Evolutionary conservation across 2,113 vertebrate species (phyloP).

Genomic region (Coracopsis vasa): DNA sequence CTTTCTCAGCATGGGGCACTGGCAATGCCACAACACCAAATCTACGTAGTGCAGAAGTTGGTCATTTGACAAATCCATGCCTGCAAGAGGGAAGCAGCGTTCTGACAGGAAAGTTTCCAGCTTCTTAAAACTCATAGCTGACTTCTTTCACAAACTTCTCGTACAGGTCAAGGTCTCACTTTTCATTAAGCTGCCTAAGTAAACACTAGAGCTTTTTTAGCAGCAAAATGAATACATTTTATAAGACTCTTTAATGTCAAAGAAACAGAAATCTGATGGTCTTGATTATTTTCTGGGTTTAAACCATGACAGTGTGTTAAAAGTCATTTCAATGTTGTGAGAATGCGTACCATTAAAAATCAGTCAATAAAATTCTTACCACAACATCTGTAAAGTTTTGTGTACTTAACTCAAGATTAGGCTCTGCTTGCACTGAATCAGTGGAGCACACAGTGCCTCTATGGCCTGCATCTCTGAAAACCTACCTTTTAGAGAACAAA

Average conservation of each 20-base stretch:
- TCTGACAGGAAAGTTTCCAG: neutral
- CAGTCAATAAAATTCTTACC: neutral
- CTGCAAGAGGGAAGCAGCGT: neutral
- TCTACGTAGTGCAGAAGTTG: rapidly evolving
- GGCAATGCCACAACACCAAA: rapidly evolving
- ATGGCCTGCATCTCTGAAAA: neutral
- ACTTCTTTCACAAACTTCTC: neutral
- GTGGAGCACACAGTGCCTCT: neutral
- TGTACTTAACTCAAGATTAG: neutral
- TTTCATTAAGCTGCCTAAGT: neutral
- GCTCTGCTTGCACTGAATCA: neutral
- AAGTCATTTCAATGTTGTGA: neutral
- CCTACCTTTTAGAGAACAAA: neutral
- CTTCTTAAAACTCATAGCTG: neutral
- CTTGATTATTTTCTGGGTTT: neutral
- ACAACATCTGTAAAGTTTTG: neutral
- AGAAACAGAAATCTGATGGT: neutral
- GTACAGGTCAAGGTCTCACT: neutral
- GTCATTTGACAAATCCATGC: rapidly evolving
- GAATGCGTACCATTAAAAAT: neutral
- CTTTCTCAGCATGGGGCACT: neutral
- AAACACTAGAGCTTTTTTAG: neutral
- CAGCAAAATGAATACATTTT: neutral
- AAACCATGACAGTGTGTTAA: neutral
- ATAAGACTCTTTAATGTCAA: neutral